Conservation (phyloP, 2,797 vertebrate species). For the Leucoraja ocellata region DNA sequence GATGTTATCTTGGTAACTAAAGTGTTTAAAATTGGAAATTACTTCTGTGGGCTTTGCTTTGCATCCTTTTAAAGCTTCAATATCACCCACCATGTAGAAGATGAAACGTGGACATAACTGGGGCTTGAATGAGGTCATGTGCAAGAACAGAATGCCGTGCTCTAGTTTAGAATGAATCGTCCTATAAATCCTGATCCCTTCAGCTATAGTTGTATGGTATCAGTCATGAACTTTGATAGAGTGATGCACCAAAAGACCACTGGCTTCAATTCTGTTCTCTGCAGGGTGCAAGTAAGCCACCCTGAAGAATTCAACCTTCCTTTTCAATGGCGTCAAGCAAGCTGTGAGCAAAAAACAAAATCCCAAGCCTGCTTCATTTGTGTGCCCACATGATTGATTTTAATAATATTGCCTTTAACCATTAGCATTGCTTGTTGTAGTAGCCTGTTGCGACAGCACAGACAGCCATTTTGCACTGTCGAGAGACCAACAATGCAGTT, state of each 20-base stretch:
- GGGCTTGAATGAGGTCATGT: background rate
- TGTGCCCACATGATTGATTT: background rate
- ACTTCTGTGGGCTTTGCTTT: background rate
- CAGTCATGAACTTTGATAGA: background rate
- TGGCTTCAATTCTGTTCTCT: background rate
- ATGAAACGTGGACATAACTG: background rate
- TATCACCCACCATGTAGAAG: background rate
- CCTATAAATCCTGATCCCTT: background rate
- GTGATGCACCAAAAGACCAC: background rate
- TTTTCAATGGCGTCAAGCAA: background rate
- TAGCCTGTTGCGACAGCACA: background rate
- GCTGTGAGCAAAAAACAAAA: no score
- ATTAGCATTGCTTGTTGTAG: background rate
- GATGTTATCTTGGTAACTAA: background rate
- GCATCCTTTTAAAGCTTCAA: background rate
- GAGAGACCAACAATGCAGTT: background rate
- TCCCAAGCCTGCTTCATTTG: no score
- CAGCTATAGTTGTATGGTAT: background rate
- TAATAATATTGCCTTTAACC: background rate
- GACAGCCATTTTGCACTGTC: background rate
- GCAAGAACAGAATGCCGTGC: background rate
- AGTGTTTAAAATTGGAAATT: background rate
- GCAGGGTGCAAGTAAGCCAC: background rate
- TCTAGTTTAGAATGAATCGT: background rate
- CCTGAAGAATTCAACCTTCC: background rate